These are phyloP conservation scores for Cremastinae sp. DNA, from an alignment of 2,888 invertebrate genomes.

Conservation along the genomic window DNA sequence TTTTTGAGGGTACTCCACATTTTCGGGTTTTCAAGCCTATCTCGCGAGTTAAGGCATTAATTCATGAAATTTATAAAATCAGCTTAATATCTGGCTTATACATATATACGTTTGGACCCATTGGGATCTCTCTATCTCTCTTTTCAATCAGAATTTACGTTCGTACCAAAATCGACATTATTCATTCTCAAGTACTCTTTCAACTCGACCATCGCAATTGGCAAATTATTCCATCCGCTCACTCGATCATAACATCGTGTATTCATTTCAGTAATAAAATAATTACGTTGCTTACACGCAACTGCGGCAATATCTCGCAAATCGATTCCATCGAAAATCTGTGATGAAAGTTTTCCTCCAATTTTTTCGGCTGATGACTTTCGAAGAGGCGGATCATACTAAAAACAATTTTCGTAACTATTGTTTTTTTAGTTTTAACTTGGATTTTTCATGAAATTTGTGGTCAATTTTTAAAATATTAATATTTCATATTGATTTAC, in stretches of 20 bases:
- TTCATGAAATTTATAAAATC: too few relatives aligned
- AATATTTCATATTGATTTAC: too few relatives aligned
- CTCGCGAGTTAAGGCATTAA: too few relatives aligned
- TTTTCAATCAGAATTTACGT: not conserved
- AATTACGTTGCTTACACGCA: constrained; percentile 82
- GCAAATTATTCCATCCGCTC: constrained; percentile 8
- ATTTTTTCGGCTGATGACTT: constrained; percentile 80
- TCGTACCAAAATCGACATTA: constrained; percentile 17
- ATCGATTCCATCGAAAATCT: constrained; percentile 82
- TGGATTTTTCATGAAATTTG: too few relatives aligned
- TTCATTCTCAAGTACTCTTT: constrained; percentile 6
- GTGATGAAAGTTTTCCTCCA: constrained; percentile 80
- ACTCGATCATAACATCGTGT: not conserved
- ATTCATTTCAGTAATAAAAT: constrained; percentile 4
- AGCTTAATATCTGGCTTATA: too few relatives aligned
- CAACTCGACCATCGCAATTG: constrained; percentile 16
- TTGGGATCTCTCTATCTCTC: not conserved
- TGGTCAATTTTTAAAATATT: too few relatives aligned
- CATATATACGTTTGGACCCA: too few relatives aligned
- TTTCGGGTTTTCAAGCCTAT: too few relatives aligned
- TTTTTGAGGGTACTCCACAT: too few relatives aligned
- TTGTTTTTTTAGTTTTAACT: too few relatives aligned
- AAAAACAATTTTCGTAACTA: not conserved
- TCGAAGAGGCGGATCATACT: constrained; percentile 84
- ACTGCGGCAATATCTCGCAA: constrained; percentile 84